Percentiles rank a stretch among this genome's conserved stretches.
Conservation (phyloP, 2,888 invertebrate species). For the Branchinecta sandiegonensis region DNA sequence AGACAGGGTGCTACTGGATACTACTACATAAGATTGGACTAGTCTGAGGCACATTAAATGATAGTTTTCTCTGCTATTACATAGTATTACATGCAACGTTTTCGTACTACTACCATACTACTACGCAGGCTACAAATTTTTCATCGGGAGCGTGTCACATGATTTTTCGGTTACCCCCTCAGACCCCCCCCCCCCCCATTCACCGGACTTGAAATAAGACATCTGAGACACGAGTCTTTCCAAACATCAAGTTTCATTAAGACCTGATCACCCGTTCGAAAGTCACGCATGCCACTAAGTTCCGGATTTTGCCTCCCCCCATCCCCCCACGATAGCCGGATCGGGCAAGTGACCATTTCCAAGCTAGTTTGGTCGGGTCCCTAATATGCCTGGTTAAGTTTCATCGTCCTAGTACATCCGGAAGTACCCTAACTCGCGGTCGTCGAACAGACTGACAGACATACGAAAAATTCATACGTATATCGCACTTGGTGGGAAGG, state of each 20-base stretch:
- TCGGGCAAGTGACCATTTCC: neutral
- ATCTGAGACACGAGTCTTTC: neutral
- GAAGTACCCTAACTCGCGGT: conserved; percentile 2
- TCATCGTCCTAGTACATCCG: neutral
- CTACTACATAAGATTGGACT: too few relatives aligned
- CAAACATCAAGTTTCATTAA: conserved; percentile 2
- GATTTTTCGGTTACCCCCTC: too few relatives aligned
- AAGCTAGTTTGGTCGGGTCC: neutral
- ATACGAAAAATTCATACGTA: too few relatives aligned
- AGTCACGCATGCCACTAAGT: neutral
- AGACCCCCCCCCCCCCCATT: neutral
- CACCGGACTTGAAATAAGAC: neutral
- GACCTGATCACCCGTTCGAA: neutral
- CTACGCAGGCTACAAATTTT: too few relatives aligned
- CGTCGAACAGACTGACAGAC: neutral
- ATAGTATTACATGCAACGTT: too few relatives aligned
- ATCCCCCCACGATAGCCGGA: neutral
- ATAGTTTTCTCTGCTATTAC: too few relatives aligned
- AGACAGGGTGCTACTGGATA: too few relatives aligned
- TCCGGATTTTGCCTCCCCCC: neutral
- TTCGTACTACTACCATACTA: too few relatives aligned
- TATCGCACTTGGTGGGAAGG: too few relatives aligned
- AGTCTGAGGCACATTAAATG: too few relatives aligned
- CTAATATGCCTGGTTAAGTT: neutral
- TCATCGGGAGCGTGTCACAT: too few relatives aligned